Evolutionary conservation across 1,140 invertebrate species (phyloP), one percentile per base, ranked within the genome.

Genomic region (Brachionus koreanus): DNA sequence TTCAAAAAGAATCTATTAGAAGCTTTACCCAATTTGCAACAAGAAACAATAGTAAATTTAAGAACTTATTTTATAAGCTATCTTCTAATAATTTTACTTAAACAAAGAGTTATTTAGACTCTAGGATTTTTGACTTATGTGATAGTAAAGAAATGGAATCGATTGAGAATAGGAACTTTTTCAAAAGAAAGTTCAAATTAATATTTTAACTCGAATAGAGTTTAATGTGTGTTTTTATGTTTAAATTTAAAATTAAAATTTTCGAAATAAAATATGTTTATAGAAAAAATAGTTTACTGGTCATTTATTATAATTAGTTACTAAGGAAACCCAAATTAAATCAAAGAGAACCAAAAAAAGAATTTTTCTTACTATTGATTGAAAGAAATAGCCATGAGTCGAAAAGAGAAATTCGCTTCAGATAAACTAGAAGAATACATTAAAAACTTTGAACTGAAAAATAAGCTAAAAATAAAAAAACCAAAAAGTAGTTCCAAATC

Each of bases 371-470:
- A 19, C 7, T 19, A 57, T 57, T 23, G 9, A 7, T 16, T 23
- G 0, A 19, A 9, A 5, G 9, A 19, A 19, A 7, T 7, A 25
- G n/a, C 43, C 43, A 74, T 74, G 69, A 43, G 29, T 25, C 39
- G 25, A 13, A 74, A 74, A 74, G 19, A 46, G 13, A 46, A 46
- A 46, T 16, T 46, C 25, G 69, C 69, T 25, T 46, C 39, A 13
- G 19, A 74, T 43, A 46, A 25, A 12, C 23, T 74, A 19, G 69
- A 74, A 13, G 69, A 74, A 35, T 74, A 74, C 37, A 74, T 74
- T 9, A 43, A 46, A 74, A 46, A 74, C 33, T 74, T 74, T 74
- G 69, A 74, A 74, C 5, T 74, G 10, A 74, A 74, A 2, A 42
- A 74, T 29, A 43, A 74, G 43, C 5, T 74, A 0, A 74, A 35